phyloP scores from a whole-genome alignment of 2,113 vertebrate genomes.

The Mirounga angustirostris region DNA sequence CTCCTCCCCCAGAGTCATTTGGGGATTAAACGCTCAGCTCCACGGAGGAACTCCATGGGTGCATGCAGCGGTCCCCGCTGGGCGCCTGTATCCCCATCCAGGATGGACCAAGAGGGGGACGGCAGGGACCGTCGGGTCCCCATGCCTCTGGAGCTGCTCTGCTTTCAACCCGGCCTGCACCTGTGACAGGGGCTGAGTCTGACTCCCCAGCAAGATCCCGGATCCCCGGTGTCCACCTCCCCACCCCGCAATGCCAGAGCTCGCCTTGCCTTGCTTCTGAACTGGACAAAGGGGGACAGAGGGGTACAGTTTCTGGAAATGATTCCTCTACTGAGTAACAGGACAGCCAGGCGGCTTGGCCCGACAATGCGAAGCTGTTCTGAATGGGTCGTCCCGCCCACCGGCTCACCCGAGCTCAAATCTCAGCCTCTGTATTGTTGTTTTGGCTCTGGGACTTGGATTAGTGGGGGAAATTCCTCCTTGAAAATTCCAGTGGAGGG shows the following conservation, averaged over 20 bases:
- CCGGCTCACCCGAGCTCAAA: fast-evolving
- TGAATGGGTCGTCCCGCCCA: background rate
- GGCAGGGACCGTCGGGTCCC: background rate
- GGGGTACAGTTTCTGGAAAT: background rate
- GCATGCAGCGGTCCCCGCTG: background rate
- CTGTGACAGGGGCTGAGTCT: background rate
- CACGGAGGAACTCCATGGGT: background rate
- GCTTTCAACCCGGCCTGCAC: background rate
- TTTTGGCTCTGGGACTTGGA: background rate
- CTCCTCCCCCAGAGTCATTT: too few relatives aligned
- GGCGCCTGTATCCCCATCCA: background rate
- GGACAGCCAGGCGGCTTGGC: background rate
- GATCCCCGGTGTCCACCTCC: background rate
- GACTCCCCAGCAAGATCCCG: fast-evolving
- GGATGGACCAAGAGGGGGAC: background rate
- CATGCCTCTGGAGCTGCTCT: background rate
- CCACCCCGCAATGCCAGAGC: fast-evolving
- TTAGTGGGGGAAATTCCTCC: background rate
- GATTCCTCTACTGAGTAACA: background rate
- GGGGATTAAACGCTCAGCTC: background rate
- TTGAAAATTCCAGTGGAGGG: background rate
- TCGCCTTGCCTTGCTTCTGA: background rate
- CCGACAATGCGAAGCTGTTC: fast-evolving
- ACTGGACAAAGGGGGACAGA: background rate
- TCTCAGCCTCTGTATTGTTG: background rate